These are phyloP conservation scores for Barbus barbus DNA, from an alignment of 2,113 vertebrate species.

Conservation along the genomic window DNA sequence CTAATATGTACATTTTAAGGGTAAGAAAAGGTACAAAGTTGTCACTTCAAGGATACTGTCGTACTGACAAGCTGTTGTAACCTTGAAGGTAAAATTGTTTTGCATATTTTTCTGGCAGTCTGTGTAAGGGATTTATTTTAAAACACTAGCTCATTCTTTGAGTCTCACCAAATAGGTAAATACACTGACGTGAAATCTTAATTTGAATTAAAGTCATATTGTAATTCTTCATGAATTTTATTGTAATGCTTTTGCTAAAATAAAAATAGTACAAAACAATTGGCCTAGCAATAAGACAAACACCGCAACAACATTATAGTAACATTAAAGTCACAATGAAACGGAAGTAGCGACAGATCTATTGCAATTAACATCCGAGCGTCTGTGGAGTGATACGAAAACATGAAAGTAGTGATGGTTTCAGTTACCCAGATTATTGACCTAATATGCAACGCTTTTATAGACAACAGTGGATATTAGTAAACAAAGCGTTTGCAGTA, in stretches of 20 bases:
- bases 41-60: not conserved
- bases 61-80: not conserved
- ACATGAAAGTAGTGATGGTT: too few species aligned
- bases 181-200: too few species aligned
- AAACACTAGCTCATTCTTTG: not conserved
- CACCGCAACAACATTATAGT: not conserved
- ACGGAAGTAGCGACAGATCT: not conserved
- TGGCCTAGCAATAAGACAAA: not conserved
- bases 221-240: not conserved
- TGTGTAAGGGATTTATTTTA: not conserved
- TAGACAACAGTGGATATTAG: not conserved
- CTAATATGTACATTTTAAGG: not conserved
- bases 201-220: not conserved
- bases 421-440: not conserved
- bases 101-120: not conserved
- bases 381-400: not conserved
- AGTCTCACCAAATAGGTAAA: too few species aligned
- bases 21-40: not conserved
- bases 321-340: not conserved
- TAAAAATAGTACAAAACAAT: not conserved
- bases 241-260: not conserved
- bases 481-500: not conserved
- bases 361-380: not conserved
- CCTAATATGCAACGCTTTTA: not conserved
- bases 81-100: not conserved